phyloP scores from a whole-genome alignment of 2,113 vertebrate species.

The Strigops habroptila region DNA sequence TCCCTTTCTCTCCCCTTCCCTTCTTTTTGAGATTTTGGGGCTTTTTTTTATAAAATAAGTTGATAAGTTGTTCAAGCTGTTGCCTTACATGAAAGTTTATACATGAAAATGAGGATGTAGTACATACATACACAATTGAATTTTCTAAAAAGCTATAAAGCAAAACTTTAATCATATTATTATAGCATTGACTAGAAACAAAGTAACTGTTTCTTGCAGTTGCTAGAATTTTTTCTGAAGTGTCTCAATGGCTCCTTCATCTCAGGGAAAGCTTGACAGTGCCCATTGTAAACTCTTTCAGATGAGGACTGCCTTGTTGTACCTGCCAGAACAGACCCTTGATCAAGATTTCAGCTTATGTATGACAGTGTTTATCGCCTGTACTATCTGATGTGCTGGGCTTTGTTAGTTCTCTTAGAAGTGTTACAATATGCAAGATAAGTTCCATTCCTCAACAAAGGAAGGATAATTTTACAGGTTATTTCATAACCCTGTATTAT shows the following conservation, averaged over 20 bases:
- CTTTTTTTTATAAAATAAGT: background rate
- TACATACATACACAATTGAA: background rate
- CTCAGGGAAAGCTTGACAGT: background rate
- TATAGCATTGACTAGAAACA: background rate
- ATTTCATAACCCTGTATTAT: background rate
- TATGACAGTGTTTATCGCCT: background rate
- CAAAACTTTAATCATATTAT: background rate
- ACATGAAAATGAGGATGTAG: background rate
- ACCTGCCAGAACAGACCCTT: background rate
- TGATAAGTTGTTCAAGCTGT: background rate
- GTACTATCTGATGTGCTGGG: background rate
- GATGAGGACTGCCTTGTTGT: background rate
- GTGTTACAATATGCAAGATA: background rate
- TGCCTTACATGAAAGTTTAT: background rate
- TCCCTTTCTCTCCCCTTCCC: fast-evolving
- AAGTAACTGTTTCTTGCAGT: background rate
- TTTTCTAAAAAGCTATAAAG: background rate
- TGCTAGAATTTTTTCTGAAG: background rate
- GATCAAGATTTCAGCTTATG: background rate
- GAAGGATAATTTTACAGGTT: background rate
- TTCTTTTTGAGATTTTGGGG: background rate
- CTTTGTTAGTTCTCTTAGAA: background rate
- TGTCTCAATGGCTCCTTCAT: background rate
- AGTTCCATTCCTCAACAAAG: background rate
- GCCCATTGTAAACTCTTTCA: background rate